These are phyloP conservation scores for Ibycter americanus DNA, from an alignment of 2,797 vertebrate species.

Conservation along the genomic window DNA sequence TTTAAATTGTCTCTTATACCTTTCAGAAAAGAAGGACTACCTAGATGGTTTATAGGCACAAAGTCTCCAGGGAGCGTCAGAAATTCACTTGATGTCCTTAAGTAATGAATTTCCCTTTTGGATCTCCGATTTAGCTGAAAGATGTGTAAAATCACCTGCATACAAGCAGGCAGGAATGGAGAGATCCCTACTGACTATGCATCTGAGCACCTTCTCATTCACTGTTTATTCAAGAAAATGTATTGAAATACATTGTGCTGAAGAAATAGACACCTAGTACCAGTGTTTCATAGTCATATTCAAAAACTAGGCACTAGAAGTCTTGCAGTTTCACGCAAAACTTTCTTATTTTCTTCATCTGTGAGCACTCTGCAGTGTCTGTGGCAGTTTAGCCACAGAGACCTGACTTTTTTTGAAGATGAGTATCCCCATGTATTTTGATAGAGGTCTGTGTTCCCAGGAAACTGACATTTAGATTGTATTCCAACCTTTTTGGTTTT, in stretches of 20 bases:
- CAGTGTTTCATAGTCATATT: neutral
- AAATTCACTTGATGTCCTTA: slow-evolving; percentile 47
- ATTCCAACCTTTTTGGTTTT: neutral
- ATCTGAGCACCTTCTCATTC: neutral
- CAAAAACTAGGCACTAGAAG: neutral
- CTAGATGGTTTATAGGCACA: slow-evolving; percentile 41
- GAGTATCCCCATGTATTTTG: neutral
- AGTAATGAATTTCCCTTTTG: slow-evolving; percentile 48
- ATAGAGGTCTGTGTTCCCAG: neutral
- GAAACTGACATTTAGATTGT: neutral
- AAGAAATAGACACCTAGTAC: neutral
- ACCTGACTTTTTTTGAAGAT: neutral
- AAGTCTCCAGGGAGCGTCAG: slow-evolving; percentile 50
- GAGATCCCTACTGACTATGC: neutral
- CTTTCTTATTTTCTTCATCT: neutral
- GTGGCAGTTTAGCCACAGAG: neutral
- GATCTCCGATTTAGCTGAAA: slow-evolving; percentile 11
- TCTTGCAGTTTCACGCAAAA: neutral
- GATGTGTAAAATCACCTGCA: neutral
- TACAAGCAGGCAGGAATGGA: neutral
- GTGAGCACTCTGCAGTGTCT: neutral
- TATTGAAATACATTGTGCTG: neutral
- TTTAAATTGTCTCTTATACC: slow-evolving; percentile 51
- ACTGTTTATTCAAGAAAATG: neutral
- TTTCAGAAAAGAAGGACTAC: slow-evolving; percentile 59